Evolutionary conservation across 2,888 invertebrate species (phyloP), one percentile per base, ranked within the genome.

Genomic region (Noctuana brunneofusca): DNA sequence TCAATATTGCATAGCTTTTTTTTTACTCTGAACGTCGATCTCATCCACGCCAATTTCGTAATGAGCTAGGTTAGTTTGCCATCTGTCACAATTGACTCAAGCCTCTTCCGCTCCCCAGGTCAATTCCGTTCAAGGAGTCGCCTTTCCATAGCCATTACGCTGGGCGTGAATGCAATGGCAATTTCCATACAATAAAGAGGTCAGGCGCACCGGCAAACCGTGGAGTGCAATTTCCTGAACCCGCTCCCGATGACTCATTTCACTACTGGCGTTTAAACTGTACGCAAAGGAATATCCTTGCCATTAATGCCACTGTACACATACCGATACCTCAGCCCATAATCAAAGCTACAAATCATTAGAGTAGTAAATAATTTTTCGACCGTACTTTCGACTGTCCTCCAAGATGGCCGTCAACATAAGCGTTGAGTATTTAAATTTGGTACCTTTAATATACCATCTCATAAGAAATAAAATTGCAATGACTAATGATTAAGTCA

Each of bases 121-220:
- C 43, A 18, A 20, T 43, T 43, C 18, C 43, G 48, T 48, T 48
- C 22, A 41, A 58, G 41, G 58, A 50, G 38, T 22, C 59, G 11
- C 32, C 52, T 46, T 22, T 53, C 43, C 52, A 46, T 43, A 53
- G 24, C 48, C 54, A 55, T 49, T 54, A 49, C 18, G 16, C 27
- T 62, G 49, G 30, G 49, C 18, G 35, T 50, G 49, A 56, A 56
- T 57, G 64, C 60, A 64, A 54, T 57, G 64, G 66, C 66, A 68
- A 70, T 70, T 66, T 66, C 73, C 74, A 72, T 76, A 76, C 74
- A 75, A 75, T 74, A 70, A 74, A 68, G 69, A 70, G 74, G 73
- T 70, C 72, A 69, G 71, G 58, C 43, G 63, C 63, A 50, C 63
- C 66, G 68, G 69, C 64, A 64, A 71, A 67, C 69, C 68, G 64